phyloP scores from a whole-genome alignment of 2,888 invertebrate genomes.

The Lysandra coridon region DNA sequence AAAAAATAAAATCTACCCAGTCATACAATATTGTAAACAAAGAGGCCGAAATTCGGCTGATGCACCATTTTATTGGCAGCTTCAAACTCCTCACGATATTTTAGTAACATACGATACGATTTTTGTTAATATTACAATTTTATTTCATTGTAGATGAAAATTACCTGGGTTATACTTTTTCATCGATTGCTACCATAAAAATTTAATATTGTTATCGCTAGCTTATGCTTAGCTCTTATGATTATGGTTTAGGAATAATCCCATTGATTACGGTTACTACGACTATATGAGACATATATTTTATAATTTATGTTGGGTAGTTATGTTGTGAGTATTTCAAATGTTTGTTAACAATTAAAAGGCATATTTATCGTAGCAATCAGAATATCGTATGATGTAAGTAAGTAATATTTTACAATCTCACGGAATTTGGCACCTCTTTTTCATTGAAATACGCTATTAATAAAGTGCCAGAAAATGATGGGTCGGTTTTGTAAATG shows the following conservation, averaged over 20 bases:
- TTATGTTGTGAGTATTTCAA: too few species aligned
- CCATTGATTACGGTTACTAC: too few species aligned
- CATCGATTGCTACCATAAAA: too few species aligned
- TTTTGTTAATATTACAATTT: neutral
- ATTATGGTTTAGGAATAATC: too few species aligned
- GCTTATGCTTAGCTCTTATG: too few species aligned
- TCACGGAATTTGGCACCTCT: conserved; percentile 6
- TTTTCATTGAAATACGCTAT: conserved; percentile 20
- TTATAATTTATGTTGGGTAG: too few species aligned
- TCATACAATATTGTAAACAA: conserved; percentile 21
- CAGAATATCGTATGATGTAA: neutral
- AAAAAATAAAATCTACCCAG: neutral
- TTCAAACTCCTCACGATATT: conserved; percentile 1
- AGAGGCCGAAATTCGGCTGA: neutral
- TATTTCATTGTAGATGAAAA: neutral
- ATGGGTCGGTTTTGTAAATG: neutral
- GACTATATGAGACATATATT: too few species aligned
- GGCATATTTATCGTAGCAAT: too few species aligned
- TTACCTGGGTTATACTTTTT: too few species aligned
- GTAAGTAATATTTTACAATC: conserved; percentile 8
- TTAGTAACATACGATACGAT: conserved; percentile 4
- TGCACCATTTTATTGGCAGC: conserved; percentile 14
- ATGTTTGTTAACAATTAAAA: too few species aligned
- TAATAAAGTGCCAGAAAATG: conserved; percentile 8
- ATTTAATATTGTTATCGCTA: too few species aligned